phyloP scores from a whole-genome alignment of 1,140 invertebrate species.

The Hylaeus volcanicus region DNA sequence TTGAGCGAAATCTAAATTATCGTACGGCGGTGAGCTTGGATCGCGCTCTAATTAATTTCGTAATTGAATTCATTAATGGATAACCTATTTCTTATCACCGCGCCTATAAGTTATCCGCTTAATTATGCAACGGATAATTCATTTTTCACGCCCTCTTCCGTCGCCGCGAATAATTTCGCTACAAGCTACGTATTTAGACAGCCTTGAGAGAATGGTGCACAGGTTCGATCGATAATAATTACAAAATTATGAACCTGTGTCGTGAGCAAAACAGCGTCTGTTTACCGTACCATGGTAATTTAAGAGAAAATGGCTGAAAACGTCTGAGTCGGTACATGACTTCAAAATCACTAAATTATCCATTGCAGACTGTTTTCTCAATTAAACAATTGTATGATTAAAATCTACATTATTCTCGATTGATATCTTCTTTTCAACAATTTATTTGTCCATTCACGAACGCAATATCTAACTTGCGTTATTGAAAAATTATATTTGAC shows the following conservation, averaged over 20 bases:
- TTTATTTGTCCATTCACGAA: too few relatives aligned
- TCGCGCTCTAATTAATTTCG: slow-evolving; percentile 46
- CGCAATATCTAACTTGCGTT: too few relatives aligned
- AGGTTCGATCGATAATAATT: background rate
- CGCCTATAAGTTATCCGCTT: background rate
- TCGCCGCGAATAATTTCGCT: slow-evolving; percentile 5
- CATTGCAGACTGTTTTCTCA: too few relatives aligned
- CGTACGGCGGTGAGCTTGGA: slow-evolving; percentile 7
- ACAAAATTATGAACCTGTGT: background rate
- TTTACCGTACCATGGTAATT: background rate
- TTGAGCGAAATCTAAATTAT: slow-evolving; percentile 42
- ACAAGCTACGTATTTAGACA: background rate
- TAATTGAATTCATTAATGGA: slow-evolving; percentile 28
- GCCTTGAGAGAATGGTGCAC: background rate
- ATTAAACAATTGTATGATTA: too few relatives aligned
- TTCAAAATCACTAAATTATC: too few relatives aligned
- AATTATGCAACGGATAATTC: slow-evolving; percentile 25
- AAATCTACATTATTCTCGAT: too few relatives aligned
- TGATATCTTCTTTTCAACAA: too few relatives aligned
- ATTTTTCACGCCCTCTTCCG: background rate
- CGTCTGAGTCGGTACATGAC: background rate
- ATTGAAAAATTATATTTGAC: too few relatives aligned
- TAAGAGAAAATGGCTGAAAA: background rate
- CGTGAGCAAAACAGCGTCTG: background rate
- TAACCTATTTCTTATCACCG: slow-evolving; percentile 20